Conservation (phyloP, 1,140 invertebrate species). For the Nautilus pompilius region DNA sequence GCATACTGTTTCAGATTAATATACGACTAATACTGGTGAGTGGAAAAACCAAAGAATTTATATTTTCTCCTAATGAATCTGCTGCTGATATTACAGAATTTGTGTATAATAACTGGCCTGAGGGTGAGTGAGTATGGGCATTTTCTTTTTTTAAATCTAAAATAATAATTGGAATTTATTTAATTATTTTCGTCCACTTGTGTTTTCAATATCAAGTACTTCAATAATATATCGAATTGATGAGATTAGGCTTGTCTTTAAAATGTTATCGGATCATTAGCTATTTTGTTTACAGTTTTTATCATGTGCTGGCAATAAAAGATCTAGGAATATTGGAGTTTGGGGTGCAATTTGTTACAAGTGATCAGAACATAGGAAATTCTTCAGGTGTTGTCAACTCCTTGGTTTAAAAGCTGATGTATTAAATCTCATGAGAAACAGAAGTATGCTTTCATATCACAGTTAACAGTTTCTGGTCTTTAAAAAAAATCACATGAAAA, state of each 20-base stretch:
- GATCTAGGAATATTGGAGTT: too few relatives aligned
- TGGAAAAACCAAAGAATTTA: conserved; percentile 98
- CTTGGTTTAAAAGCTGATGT: too few relatives aligned
- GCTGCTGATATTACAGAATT: conserved; percentile 97
- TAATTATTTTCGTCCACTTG: not conserved
- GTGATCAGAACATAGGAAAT: too few relatives aligned
- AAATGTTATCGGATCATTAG: not conserved
- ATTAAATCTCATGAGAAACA: too few relatives aligned
- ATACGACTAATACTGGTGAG: conserved; percentile 94
- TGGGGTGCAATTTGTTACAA: too few relatives aligned
- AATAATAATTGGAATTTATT: not conserved
- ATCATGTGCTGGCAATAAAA: not conserved
- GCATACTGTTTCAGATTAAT: conserved; percentile 87
- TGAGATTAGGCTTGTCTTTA: not conserved
- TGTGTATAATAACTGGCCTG: conserved; percentile 98
- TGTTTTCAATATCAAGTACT: not conserved
- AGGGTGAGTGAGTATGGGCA: conserved; percentile 49
- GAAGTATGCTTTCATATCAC: too few relatives aligned
- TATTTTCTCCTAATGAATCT: conserved; percentile 93
- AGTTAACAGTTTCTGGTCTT: too few relatives aligned
- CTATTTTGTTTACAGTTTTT: not conserved
- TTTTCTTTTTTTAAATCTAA: not conserved
- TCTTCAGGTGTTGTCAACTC: too few relatives aligned
- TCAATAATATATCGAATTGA: not conserved
- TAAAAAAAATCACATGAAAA: too few relatives aligned